Percentiles rank a stretch among this genome's conserved stretches.
Evolutionary conservation across 2,888 invertebrate species (phyloP).

Genomic region (Zaprionus bogoriensis): DNA sequence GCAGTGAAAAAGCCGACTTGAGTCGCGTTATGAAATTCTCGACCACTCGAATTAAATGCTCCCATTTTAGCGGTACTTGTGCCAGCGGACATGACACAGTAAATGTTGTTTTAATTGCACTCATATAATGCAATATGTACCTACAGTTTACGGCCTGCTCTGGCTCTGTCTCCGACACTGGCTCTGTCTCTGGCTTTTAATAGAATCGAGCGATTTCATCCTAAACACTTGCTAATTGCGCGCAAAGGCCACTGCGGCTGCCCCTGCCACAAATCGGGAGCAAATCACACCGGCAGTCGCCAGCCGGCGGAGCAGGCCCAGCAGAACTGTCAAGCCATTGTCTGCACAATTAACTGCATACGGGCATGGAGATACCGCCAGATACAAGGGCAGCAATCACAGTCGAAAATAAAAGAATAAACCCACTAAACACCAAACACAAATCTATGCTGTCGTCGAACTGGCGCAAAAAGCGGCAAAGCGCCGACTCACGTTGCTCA

Average conservation of each 20-base stretch:
- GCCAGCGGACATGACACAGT: slow-evolving; percentile 61
- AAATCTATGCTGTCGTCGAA: slow-evolving; percentile 17
- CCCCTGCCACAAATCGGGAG: slow-evolving; percentile 18
- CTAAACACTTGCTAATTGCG: slow-evolving; percentile 52
- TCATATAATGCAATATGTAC: slow-evolving; percentile 46
- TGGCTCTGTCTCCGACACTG: too few relatives aligned
- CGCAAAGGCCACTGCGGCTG: slow-evolving; percentile 29
- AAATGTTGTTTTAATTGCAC: slow-evolving; percentile 61
- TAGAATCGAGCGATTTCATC: slow-evolving; percentile 52
- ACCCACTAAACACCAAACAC: slow-evolving; percentile 21
- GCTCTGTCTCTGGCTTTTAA: too few relatives aligned
- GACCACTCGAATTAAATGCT: slow-evolving; percentile 50
- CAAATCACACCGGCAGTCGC: neutral
- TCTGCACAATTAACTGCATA: slow-evolving; percentile 32
- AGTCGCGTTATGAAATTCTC: slow-evolving; percentile 43
- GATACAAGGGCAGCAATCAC: slow-evolving; percentile 58
- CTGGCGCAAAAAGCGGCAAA: slow-evolving; percentile 39
- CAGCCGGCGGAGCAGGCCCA: slow-evolving; percentile 9
- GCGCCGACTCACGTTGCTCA: slow-evolving; percentile 56
- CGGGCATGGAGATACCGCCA: slow-evolving; percentile 31
- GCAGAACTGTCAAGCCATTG: slow-evolving; percentile 33
- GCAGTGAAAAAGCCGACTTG: slow-evolving; percentile 7
- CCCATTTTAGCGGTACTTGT: slow-evolving; percentile 40
- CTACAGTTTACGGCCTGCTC: slow-evolving; percentile 25
- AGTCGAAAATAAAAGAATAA: slow-evolving; percentile 17